Percentiles rank a stretch among this genome's conserved stretches.
phyloP scores from a whole-genome alignment of 2,797 vertebrate species.

The Anguilla anguilla region DNA sequence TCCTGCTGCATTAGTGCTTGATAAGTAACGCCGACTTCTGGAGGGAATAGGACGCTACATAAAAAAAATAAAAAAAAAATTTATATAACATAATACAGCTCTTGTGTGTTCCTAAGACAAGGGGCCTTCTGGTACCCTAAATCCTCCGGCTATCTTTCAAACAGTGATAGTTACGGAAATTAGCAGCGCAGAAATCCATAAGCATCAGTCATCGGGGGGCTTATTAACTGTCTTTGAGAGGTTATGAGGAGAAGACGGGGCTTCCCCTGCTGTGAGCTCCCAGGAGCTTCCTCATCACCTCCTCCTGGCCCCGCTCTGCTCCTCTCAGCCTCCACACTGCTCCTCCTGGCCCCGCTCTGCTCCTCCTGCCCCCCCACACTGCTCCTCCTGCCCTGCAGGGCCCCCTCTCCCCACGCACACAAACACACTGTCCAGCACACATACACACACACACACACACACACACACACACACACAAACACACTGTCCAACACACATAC shows the following conservation, averaged over 20 bases:
- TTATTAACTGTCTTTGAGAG: slow-evolving; percentile 91
- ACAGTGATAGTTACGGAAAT: slow-evolving; percentile 98
- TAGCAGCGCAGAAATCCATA: slow-evolving; percentile 92
- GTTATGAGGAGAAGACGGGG: slow-evolving; percentile 77
- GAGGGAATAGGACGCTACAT: slow-evolving; percentile 50
- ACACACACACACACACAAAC: neutral
- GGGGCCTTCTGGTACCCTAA: slow-evolving; percentile 80
- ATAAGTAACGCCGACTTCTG: slow-evolving; percentile 69
- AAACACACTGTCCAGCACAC: neutral
- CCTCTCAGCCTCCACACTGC: neutral
- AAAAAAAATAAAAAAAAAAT: too few species aligned
- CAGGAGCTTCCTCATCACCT: slow-evolving; percentile 7
- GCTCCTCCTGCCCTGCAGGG: neutral
- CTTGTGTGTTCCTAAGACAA: slow-evolving; percentile 83
- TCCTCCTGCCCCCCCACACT: neutral
- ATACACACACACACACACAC: neutral
- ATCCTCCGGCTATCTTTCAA: slow-evolving; percentile 95
- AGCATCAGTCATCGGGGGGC: slow-evolving; percentile 89
- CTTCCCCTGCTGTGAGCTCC: slow-evolving; percentile 60
- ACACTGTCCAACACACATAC: neutral
- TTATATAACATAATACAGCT: slow-evolving; percentile 87
- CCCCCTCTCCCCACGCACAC: neutral
- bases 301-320: neutral
- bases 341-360: neutral
- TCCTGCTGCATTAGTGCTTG: slow-evolving; percentile 54